phyloP scores from a whole-genome alignment of 2,113 vertebrate genomes.

The Cynoglossus semilaevis region DNA sequence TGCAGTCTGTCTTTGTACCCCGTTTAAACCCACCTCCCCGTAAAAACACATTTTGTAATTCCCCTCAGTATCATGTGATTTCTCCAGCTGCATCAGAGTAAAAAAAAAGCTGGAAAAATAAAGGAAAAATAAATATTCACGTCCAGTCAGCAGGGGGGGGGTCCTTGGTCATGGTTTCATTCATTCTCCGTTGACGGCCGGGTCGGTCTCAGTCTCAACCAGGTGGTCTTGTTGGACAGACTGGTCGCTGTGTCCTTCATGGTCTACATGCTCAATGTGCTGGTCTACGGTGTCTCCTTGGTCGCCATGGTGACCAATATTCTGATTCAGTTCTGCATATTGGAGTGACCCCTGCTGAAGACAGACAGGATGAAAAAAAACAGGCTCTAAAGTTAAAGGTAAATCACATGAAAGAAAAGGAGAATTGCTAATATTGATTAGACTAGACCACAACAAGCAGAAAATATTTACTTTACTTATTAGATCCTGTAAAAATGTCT shows the following conservation, averaged over 20 bases:
- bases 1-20: conserved; percentile 7
- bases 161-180: neutral
- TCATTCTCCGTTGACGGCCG: conserved; percentile 8
- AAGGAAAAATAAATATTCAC: conserved; percentile 47
- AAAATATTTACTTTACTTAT: too few species aligned
- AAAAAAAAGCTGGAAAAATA: conserved; percentile 28
- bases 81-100: conserved; percentile 9
- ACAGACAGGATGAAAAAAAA: neutral
- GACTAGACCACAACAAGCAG: too few species aligned
- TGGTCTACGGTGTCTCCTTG: conserved; percentile 14
- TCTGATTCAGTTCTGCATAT: conserved; percentile 70
- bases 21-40: too few species aligned
- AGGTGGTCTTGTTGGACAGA: conserved; percentile 10
- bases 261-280: neutral
- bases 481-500: too few species aligned
- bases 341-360: conserved; percentile 61
- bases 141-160: too few species aligned
- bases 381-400: too few species aligned
- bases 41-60: conserved; percentile 11
- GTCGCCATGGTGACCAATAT: conserved; percentile 24
- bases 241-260: conserved; percentile 23
- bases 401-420: too few species aligned
- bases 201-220: neutral
- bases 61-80: neutral
- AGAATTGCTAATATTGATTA: too few species aligned